These are phyloP conservation scores for Saccopteryx leptura DNA, from an alignment of 2,113 vertebrate genomes.

Conservation along the genomic window DNA sequence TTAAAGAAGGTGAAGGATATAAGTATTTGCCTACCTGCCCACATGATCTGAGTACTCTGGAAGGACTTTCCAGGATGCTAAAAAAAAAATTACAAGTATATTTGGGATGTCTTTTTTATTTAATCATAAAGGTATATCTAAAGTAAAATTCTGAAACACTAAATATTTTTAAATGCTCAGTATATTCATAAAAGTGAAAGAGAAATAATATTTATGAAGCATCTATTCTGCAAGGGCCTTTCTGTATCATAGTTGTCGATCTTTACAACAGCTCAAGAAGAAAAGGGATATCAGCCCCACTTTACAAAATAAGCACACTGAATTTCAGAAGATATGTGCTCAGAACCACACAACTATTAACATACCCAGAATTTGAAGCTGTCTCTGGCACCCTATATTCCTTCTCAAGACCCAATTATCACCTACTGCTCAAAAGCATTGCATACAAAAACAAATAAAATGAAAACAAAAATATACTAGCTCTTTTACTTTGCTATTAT, in stretches of 20 bases:
- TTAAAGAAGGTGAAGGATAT: conserved; percentile 1
- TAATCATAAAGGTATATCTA: background rate
- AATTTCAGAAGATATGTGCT: background rate
- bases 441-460: background rate
- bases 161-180: background rate
- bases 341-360: background rate
- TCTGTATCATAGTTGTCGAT: background rate
- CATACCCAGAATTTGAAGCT: background rate
- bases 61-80: background rate
- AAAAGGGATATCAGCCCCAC: background rate
- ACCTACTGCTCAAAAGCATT: background rate
- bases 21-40: conserved; percentile 45
- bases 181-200: background rate
- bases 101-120: background rate
- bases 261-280: background rate
- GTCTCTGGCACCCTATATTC: background rate
- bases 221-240: background rate
- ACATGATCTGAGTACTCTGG: background rate
- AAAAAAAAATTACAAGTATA: background rate
- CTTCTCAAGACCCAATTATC: background rate
- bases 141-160: conserved; percentile 35
- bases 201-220: background rate
- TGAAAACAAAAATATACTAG: conserved; percentile 14
- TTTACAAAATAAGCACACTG: background rate
- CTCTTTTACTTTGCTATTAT: background rate